Conservation (phyloP, 2,113 vertebrate genomes). For the Hyaena hyaena region DNA sequence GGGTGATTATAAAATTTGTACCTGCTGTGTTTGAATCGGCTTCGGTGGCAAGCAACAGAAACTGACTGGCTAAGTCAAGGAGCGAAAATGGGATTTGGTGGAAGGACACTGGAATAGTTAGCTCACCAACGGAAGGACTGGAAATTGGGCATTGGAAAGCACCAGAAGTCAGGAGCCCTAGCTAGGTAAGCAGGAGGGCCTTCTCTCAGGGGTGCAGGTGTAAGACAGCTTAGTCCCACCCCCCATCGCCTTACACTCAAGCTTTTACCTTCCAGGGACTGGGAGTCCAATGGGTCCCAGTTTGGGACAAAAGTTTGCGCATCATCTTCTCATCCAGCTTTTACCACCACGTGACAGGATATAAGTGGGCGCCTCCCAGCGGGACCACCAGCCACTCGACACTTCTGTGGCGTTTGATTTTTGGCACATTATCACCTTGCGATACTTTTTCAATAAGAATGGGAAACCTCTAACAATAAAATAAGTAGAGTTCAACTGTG, state of each 20-base stretch:
- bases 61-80: background rate
- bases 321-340: background rate
- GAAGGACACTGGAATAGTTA: background rate
- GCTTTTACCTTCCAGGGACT: background rate
- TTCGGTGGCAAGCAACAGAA: background rate
- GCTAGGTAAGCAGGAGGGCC: background rate
- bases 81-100: background rate
- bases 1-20: background rate
- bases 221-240: background rate
- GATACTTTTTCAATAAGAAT: conserved; percentile 18
- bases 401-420: background rate
- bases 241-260: background rate
- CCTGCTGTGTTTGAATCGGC: background rate
- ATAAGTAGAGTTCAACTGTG: background rate
- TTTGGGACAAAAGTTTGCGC: background rate
- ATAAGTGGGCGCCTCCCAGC: background rate
- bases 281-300: background rate
- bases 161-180: too few species aligned
- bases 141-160: background rate
- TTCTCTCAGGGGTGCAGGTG: background rate
- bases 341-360: background rate
- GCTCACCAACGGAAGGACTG: background rate
- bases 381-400: background rate
- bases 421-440: background rate
- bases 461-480: background rate